A percentile compares a stretch with the other conserved stretches of the same genome.
These are phyloP conservation scores for Carabus problematicus DNA, from an alignment of 2,888 invertebrate species.

Conservation along the genomic window DNA sequence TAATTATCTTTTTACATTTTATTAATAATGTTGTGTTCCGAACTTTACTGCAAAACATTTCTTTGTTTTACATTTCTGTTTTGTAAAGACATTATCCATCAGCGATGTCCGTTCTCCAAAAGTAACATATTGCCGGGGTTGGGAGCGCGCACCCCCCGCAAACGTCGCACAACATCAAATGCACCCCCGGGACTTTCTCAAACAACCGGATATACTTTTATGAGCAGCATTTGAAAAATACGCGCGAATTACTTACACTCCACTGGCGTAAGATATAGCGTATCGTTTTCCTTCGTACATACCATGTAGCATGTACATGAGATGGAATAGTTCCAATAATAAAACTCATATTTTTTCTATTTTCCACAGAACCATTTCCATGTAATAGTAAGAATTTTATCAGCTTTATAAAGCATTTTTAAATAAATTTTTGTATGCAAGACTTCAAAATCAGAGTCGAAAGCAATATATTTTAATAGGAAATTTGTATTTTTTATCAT, in stretches of 20 bases:
- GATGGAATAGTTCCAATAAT: constrained; percentile 18
- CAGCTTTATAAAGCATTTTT: no score
- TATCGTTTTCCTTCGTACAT: constrained; percentile 29
- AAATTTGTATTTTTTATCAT: no score
- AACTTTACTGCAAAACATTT: background rate
- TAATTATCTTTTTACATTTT: background rate
- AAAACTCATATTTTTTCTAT: constrained; percentile 30
- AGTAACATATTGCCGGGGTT: constrained; percentile 32
- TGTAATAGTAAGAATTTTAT: no score
- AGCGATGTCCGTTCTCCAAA: constrained; percentile 27
- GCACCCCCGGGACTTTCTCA: constrained; percentile 20
- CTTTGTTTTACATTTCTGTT: constrained; percentile 9
- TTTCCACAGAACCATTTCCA: constrained; percentile 2
- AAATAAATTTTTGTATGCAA: no score
- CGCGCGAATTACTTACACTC: constrained; percentile 40
- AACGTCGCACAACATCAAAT: background rate
- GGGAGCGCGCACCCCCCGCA: constrained; percentile 5
- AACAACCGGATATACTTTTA: constrained; percentile 42
- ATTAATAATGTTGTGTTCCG: constrained; percentile 1
- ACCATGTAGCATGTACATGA: constrained; percentile 16
- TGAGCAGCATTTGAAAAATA: constrained; percentile 41
- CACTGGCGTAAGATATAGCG: constrained; percentile 39
- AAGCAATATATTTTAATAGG: no score
- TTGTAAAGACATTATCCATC: constrained; percentile 24
- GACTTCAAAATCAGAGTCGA: no score